Base-by-base conservation (phyloP, 2,888 invertebrate genomes). In the Conus canariensis region DNA sequence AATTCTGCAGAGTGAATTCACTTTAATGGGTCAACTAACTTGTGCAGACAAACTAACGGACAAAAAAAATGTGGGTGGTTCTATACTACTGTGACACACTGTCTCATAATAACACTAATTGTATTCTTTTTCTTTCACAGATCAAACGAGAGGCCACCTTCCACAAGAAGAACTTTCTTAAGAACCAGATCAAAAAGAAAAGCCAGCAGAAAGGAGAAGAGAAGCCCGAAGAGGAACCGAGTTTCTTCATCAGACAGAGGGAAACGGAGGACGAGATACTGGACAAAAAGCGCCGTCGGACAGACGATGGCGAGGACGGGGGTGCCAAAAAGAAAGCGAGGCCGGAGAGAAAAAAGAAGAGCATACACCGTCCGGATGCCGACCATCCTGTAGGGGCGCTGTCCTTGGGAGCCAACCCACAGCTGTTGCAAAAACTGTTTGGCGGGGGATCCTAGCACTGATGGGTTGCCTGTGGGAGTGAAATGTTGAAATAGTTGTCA, bases 101-200 rank as follows among this genome's bases (percentile, higher is more conserved):
- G n/a, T 45, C 45, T 45, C 45, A 45, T 45, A 45, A 45, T 45
- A 45, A 45, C 45, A 45, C 4, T 45, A 45, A 45, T 45, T 45
- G 45, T 45, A 45, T 45, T 45, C 45, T 45, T 8, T 56, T 88
- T 74, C 12, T 45, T 6, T 25, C 60, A 19, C 89, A 89, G 89
- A 85, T 85, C 45, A 98, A 98, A 96, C 91, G 94, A 0, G 98
- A 99, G 96, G 98, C 98, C 0, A 98, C 98, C 92, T 98, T 98
- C 97, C 98, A 98, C 96, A 98, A 98, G 91, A 97, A 97, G 90
- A 96, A 95, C 92, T 97, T 98, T 45, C 98, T 98, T 93, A 98
- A 97, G 97, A 98, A 67, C 98, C 98, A 94, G 97, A 98, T 97
- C 95, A 95, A 97, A 25, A 94, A 87, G 64, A 90, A 92, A 86